phyloP scores from a whole-genome alignment of 2,888 invertebrate genomes.

The Spatulosminthurus flaviceps region DNA sequence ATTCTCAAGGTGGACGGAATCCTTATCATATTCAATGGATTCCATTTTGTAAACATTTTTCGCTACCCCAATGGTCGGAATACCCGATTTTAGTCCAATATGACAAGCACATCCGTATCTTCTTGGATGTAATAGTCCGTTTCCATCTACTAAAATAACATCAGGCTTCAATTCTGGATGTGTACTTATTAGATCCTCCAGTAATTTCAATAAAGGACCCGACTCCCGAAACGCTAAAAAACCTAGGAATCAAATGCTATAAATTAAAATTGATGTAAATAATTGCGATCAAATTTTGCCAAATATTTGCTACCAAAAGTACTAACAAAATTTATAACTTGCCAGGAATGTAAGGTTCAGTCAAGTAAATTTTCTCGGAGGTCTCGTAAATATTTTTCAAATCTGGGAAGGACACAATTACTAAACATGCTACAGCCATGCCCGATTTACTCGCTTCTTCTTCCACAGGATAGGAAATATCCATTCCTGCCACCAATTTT shows the following conservation, averaged over 20 bases:
- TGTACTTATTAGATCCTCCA: conserved; percentile 62
- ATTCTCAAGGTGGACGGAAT: conserved; percentile 44
- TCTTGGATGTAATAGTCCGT: conserved; percentile 67
- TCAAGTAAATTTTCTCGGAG: conserved; percentile 58
- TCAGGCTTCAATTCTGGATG: conserved; percentile 66
- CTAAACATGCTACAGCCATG: conserved; percentile 51
- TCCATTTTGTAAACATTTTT: conserved; percentile 67
- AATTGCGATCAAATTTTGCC: no score
- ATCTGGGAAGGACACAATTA: conserved; percentile 58
- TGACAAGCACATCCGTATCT: conserved; percentile 68
- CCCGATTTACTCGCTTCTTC: conserved; percentile 31
- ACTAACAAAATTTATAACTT: not conserved
- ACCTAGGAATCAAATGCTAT: conserved; percentile 64
- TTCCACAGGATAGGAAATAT: conserved; percentile 55
- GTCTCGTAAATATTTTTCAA: conserved; percentile 55
- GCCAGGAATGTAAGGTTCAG: conserved; percentile 66
- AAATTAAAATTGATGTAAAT: no score
- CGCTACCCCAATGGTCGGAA: conserved; percentile 67
- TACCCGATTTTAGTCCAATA: conserved; percentile 66
- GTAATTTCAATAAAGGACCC: conserved; percentile 64
- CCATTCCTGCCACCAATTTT: conserved; percentile 58
- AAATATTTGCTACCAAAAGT: no score
- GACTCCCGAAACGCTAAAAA: conserved; percentile 68
- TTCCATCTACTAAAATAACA: conserved; percentile 67
- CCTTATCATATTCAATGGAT: conserved; percentile 61